Base-by-base conservation (phyloP, 1,140 invertebrate species). In the Pissodes strobi region DNA sequence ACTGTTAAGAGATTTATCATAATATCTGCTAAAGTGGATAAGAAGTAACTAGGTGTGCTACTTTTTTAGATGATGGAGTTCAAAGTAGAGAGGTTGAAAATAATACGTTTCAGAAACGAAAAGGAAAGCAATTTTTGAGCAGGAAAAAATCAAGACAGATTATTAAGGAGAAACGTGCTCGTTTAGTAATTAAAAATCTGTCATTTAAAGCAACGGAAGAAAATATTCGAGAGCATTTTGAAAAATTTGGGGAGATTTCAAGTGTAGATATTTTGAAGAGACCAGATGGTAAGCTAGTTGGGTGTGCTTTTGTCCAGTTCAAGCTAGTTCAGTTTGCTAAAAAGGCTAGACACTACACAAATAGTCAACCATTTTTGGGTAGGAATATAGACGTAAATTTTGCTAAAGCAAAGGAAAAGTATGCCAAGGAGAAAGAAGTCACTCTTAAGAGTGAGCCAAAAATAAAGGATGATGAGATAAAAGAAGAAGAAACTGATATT, bases 291-390 rank as follows among this genome's bases (percentile, higher is more conserved):
- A 90, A 89, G 75, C 78, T 88, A 5, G 85, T 91, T 22, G 93
- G 93, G 5, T 94, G 92, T 81, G 92, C 87, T 37, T 94, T 95
- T 80, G 79, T 95, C 22, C 87, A 93, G 70, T 94, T 88, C 74
- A 85, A 86, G 68, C 86, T 84, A 67, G 84, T 91, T 17, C 84
- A 87, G 56, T 85, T 88, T 81, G 91, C 91, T 12, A 86, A 87
- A n/a, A 90, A 90, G 76, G 93, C 91, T n/a, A 84, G 92, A 41
- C 79, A 87, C 59, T 82, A 88, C 68, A 86, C 86, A 21, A 91
- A 91, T 78, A 87, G 88, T 67, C 86, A 88, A 72, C 83, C 86
- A 56, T 88, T 92, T 69, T 76, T 90, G 64, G 92, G 88, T 18
- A 81, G 94, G 43, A 83, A 86, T 15, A 85, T 97, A 72, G 87